These are phyloP conservation scores for Orientallactaga sibirica DNA, from an alignment of 2,797 vertebrate genomes.

Conservation along the genomic window DNA sequence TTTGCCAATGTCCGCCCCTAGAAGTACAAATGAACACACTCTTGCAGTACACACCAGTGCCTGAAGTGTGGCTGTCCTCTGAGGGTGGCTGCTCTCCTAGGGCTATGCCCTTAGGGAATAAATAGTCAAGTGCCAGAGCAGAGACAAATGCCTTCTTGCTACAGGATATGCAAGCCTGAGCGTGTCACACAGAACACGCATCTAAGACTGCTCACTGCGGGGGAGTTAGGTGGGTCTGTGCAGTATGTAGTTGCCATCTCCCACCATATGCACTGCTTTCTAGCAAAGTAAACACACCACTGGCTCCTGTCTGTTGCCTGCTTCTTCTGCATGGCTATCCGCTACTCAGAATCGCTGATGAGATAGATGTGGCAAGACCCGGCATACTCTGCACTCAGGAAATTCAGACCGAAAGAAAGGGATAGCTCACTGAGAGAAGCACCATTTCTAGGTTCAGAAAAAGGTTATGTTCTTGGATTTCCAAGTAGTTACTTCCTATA, in stretches of 20 bases:
- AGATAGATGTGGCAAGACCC: not conserved
- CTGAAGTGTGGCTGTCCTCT: not conserved
- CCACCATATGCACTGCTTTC: not conserved
- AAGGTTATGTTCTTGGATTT: not conserved
- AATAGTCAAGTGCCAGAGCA: not conserved
- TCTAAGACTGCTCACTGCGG: not conserved
- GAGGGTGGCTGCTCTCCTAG: not conserved
- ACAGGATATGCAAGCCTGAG: not conserved
- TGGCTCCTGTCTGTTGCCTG: not conserved
- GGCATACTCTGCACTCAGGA: not conserved
- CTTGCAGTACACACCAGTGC: not conserved
- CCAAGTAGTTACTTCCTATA: constrained; percentile 47
- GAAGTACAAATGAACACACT: not conserved
- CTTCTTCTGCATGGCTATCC: not conserved
- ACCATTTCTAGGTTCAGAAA: constrained; percentile 31
- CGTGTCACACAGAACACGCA: not conserved
- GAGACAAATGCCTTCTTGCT: not conserved
- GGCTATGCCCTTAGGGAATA: not conserved
- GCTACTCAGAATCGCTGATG: constrained; percentile 24
- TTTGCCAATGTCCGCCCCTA: not conserved
- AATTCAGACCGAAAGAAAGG: not conserved
- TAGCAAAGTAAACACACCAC: not conserved
- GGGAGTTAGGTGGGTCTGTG: not conserved
- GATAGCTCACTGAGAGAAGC: not conserved
- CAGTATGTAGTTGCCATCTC: not conserved